These are phyloP conservation scores for Aurelia sp. DNA, from an alignment of 30 jellyfish, hydroid and myxozoan species.

Conservation along the genomic window DNA sequence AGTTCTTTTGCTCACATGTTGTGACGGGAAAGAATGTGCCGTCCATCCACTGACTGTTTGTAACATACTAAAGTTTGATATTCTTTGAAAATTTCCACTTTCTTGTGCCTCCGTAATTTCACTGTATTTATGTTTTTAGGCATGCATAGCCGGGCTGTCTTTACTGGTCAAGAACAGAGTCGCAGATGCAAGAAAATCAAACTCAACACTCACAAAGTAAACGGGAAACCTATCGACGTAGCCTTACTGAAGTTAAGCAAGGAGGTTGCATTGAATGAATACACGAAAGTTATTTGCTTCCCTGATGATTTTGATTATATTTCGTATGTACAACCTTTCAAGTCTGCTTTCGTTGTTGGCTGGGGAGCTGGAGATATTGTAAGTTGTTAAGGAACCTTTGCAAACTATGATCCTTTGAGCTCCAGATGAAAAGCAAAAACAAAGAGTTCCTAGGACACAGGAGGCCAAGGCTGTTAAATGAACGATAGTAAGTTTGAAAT, in stretches of 20 bases:
- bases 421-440: too few species aligned
- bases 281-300: slow-evolving; percentile 52
- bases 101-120: too few species aligned
- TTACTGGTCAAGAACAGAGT: slow-evolving; percentile 53
- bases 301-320: slow-evolving; percentile 54
- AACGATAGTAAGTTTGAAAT: too few species aligned
- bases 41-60: too few species aligned
- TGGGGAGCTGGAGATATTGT: slow-evolving; percentile 48
- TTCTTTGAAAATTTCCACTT: too few species aligned
- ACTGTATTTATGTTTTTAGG: slow-evolving; percentile 15
- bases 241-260: slow-evolving; percentile 42
- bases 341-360: slow-evolving; percentile 58
- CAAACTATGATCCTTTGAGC: too few species aligned
- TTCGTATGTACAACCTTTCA: slow-evolving; percentile 27
- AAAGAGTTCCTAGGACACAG: too few species aligned
- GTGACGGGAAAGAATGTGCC: too few species aligned
- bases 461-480: too few species aligned
- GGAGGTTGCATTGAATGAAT: slow-evolving; percentile 33
- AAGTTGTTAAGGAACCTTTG: slow-evolving; percentile 13
- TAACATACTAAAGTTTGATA: too few species aligned
- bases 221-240: slow-evolving; percentile 13
- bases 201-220: not conserved
- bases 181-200: slow-evolving; percentile 10
- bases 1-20: too few species aligned
- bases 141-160: slow-evolving; percentile 25